A percentile compares a stretch with the other conserved stretches of the same genome.
Conservation (phyloP, 2,888 invertebrate genomes). For the Drosophila robusta region DNA sequence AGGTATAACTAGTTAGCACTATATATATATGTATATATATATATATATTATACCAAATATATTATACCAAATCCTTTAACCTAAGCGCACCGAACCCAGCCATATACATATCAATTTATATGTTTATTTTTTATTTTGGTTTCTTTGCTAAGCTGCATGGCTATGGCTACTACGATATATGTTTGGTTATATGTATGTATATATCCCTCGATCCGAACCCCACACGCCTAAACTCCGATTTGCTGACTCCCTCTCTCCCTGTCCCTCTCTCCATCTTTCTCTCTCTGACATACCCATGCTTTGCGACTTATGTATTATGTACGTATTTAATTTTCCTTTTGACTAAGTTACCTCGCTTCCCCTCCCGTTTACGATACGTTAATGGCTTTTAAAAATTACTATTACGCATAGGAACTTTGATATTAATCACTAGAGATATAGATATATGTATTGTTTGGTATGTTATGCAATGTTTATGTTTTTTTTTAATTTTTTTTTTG, state of each 20-base stretch:
- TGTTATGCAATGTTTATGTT: constrained; percentile 42
- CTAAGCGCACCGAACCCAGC: constrained; percentile 54
- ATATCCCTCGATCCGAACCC: constrained; percentile 27
- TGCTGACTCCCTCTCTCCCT: constrained; percentile 5
- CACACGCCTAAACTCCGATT: constrained; percentile 9
- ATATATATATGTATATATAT: too few species aligned
- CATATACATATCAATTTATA: constrained; percentile 28
- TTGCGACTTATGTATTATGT: constrained; percentile 76
- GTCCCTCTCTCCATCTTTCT: neutral
- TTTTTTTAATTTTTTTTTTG: constrained; percentile 17
- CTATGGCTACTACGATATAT: constrained; percentile 64
- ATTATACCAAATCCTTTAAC: constrained; percentile 47
- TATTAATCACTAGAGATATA: constrained; percentile 83
- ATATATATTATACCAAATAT: constrained; percentile 41
- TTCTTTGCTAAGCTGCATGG: constrained; percentile 32
- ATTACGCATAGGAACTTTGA: constrained; percentile 84
- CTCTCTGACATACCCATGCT: constrained; percentile 7
- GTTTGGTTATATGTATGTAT: constrained; percentile 48
- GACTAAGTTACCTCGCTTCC: constrained; percentile 43
- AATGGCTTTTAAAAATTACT: constrained; percentile 69
- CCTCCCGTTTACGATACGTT: constrained; percentile 57
- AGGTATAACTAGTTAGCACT: constrained; percentile 51
- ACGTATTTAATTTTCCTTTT: constrained; percentile 74
- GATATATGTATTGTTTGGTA: constrained; percentile 54
- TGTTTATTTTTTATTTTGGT: constrained; percentile 26